Evolutionary conservation across 2,888 invertebrate species (phyloP).

Genomic region (Taenaris catops): DNA sequence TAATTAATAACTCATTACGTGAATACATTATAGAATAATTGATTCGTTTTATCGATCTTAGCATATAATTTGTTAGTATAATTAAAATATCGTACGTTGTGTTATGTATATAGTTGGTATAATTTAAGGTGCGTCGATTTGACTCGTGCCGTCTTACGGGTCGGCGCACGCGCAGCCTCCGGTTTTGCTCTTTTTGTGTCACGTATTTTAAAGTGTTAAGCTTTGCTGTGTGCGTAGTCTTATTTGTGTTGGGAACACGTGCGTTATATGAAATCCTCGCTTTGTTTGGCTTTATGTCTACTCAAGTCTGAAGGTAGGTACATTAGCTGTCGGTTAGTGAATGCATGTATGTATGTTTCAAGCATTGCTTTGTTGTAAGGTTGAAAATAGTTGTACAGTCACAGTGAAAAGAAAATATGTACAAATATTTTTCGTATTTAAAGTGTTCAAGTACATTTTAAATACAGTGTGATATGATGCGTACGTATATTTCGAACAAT

Average conservation of each 20-base stretch:
- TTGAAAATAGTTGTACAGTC: conserved; percentile 1
- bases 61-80: too few species aligned
- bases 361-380: conserved; percentile 1
- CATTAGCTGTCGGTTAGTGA: too few species aligned
- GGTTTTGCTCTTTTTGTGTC: conserved; percentile 71
- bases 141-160: conserved; percentile 71
- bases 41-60: too few species aligned
- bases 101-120: too few species aligned
- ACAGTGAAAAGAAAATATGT: conserved; percentile 2
- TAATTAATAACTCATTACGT: too few species aligned
- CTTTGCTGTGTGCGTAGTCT: conserved; percentile 34
- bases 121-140: conserved; percentile 35
- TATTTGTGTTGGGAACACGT: conserved; percentile 36
- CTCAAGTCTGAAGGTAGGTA: neutral
- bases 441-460: too few species aligned
- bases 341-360: neutral
- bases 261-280: conserved; percentile 28
- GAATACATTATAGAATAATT: too few species aligned
- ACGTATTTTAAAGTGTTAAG: conserved; percentile 51
- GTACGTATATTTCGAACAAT: too few species aligned
- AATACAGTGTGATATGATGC: too few species aligned
- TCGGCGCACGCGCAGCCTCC: conserved; percentile 76
- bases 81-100: too few species aligned
- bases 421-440: too few species aligned
- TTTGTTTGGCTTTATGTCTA: conserved; percentile 7